A percentile compares a stretch with the other conserved stretches of the same genome.
Conservation (phyloP, 2,888 invertebrate genomes). For the Drosophila melanocephala region DNA sequence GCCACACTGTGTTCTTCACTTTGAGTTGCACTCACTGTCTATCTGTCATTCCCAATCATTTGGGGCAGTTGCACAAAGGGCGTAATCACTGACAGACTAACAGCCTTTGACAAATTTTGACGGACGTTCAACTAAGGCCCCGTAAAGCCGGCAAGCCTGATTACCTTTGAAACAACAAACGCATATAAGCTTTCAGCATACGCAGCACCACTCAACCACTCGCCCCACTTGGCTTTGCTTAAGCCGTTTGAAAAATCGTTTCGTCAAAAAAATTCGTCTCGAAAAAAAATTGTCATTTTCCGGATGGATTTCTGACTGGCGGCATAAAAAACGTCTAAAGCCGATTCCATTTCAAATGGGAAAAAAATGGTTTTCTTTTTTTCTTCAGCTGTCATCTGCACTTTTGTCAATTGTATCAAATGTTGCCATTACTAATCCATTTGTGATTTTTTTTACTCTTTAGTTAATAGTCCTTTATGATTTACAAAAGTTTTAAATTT, state of each 20-base stretch:
- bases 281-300: constrained; percentile 42
- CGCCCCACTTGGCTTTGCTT: neutral
- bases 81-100: constrained; percentile 6
- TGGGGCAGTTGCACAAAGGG: constrained; percentile 17
- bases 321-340: constrained; percentile 29
- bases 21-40: constrained; percentile 18
- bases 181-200: constrained; percentile 11
- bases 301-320: constrained; percentile 36
- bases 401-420: constrained; percentile 24
- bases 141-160: constrained; percentile 46
- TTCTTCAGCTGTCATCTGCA: constrained; percentile 20
- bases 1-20: constrained; percentile 33
- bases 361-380: neutral
- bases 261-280: constrained; percentile 1
- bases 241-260: constrained; percentile 31
- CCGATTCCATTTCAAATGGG: constrained; percentile 21
- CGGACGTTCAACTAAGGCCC: constrained; percentile 47
- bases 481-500: neutral
- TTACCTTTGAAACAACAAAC: constrained; percentile 30
- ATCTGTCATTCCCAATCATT: constrained; percentile 5
- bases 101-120: constrained; percentile 43
- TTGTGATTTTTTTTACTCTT: constrained; percentile 7
- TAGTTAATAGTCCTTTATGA: neutral
- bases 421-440: constrained; percentile 29
- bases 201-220: constrained; percentile 2